Base-by-base conservation (phyloP, 2,113 vertebrate genomes). In the Gavialis gangeticus region DNA sequence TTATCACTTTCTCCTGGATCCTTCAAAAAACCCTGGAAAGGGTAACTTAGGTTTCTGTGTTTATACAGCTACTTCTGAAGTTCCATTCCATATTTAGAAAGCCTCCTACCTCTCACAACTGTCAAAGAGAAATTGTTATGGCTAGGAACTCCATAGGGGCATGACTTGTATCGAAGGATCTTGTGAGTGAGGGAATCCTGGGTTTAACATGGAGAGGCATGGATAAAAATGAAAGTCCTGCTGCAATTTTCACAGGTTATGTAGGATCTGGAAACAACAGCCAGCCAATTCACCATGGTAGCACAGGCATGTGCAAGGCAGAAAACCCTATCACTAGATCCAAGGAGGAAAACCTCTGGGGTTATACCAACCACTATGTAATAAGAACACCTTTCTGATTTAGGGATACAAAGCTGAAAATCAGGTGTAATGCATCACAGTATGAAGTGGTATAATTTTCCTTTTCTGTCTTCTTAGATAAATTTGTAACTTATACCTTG, bases 221-320 rank as follows among this genome's bases (percentile, higher is more conserved):
- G 37, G 55, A n/a, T 55, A 58, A 57, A n/a, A 34, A 3, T 10
- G 18, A 21, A n/a, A 34, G n/a, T 22, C 34, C 19, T 69, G 66
- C 30, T 34, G 30, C 66, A 34, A 19, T 69, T 69, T 11, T 34
- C 34, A 21, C 66, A 69, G 19, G 21, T 13, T 69, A 19, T 56
- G 15, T n/a, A 58, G 55, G 8, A 25, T 85, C 84, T 59, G 46
- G 56, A 57, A 88, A 83, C 17, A 83, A 75, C 15, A 21, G 9
- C 16, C 80, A 83, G 85, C 14, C 75, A 12, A 46, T 56, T 64
- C 78, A 56, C 46, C 58, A 4, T 0, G 1, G 12, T 17, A 0
- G 0, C 4, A 13, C 4, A 18, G 4, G 55, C 2, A 1, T 2
- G 7, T 12, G 9, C 17, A 16, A 2, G 1, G 11, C 9, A 59